Evolutionary conservation across 2,888 invertebrate genomes (phyloP).

Genomic region (Coleophora deauratella): DNA sequence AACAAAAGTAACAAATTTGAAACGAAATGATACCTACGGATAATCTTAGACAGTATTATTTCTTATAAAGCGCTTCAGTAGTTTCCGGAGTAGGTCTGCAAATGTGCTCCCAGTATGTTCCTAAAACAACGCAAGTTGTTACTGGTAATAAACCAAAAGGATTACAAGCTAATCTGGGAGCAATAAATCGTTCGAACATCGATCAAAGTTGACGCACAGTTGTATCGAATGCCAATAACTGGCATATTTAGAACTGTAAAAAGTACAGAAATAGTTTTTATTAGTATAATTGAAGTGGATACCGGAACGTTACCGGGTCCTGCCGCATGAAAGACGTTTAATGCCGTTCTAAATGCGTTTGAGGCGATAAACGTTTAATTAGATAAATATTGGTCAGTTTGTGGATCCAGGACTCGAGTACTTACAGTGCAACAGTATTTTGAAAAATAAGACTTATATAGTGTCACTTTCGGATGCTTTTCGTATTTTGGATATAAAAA

Average conservation of each 20-base stretch:
- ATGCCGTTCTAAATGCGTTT: constrained; percentile 21
- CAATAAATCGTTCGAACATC: constrained; percentile 13
- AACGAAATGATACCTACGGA: constrained; percentile 1
- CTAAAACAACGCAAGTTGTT: background rate
- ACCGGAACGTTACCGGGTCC: constrained; percentile 21
- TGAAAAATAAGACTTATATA: too few relatives aligned
- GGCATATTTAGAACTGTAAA: constrained; percentile 23
- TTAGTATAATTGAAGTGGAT: constrained; percentile 20
- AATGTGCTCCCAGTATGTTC: too few relatives aligned
- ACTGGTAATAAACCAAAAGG: background rate
- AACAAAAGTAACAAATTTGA: constrained; percentile 4
- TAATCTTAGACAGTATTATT: too few relatives aligned
- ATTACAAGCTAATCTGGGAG: constrained; percentile 7
- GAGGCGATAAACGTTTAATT: constrained; percentile 17
- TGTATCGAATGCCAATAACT: constrained; percentile 18
- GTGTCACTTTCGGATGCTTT: too few relatives aligned
- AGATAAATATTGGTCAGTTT: too few relatives aligned
- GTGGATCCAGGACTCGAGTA: too few relatives aligned
- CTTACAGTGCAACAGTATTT: too few relatives aligned
- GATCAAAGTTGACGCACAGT: constrained; percentile 12
- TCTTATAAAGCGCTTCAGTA: too few relatives aligned
- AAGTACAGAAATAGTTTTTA: constrained; percentile 29
- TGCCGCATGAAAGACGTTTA: constrained; percentile 22
- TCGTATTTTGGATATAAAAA: too few relatives aligned
- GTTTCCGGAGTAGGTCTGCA: too few relatives aligned